These are phyloP conservation scores for Phragmatobia fuliginosa DNA, from an alignment of 2,888 invertebrate genomes.

Conservation along the genomic window DNA sequence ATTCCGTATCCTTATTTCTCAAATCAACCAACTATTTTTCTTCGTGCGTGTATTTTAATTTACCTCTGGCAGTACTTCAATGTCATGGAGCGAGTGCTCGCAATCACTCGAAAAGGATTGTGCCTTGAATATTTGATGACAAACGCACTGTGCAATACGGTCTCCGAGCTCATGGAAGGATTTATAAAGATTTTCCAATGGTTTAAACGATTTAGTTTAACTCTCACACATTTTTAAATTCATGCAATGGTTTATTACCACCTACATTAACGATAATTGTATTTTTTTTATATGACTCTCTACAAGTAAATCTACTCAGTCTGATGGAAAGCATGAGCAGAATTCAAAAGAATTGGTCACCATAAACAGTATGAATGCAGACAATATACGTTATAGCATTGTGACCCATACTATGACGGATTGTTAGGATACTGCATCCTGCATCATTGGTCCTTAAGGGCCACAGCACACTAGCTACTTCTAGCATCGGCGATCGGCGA, in stretches of 20 bases:
- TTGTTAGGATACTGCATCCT: no score
- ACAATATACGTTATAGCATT: no score
- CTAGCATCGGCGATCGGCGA: no score
- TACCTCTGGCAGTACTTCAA: conserved; percentile 48
- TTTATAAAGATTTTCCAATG: conserved; percentile 22
- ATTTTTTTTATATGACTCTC: no score
- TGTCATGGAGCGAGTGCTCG: conserved; percentile 44
- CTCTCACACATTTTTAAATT: background rate
- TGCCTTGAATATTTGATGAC: conserved; percentile 58
- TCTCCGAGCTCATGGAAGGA: conserved; percentile 24
- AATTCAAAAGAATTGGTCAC: no score
- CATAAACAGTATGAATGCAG: no score
- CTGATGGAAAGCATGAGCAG: no score
- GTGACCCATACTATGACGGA: no score
- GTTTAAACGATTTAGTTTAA: background rate
- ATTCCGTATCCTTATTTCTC: background rate
- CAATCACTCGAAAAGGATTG: conserved; percentile 63
- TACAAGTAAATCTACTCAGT: no score
- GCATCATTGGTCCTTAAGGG: no score
- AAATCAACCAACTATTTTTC: conserved; percentile 29
- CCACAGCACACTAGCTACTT: no score
- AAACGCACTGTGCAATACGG: conserved; percentile 25
- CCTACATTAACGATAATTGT: no score
- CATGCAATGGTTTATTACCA: background rate
- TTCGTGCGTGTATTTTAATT: conserved; percentile 41